A percentile compares a stretch with the other conserved stretches of the same genome.
Conservation (phyloP, 2,113 vertebrate species). For the Sphaerodactylus townsendi region DNA sequence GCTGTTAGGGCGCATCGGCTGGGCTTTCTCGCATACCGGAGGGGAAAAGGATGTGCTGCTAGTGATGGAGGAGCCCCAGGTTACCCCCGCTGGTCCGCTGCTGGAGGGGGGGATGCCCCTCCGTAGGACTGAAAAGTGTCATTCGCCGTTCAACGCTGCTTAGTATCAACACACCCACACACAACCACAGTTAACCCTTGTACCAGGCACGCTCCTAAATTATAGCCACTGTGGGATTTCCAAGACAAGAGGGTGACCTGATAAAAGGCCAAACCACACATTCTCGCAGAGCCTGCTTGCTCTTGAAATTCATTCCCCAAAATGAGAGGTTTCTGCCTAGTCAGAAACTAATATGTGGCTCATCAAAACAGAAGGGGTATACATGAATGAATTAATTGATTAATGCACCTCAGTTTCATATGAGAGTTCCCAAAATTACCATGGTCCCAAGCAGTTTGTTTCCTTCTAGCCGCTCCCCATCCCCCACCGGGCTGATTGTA, state of each 20-base stretch:
- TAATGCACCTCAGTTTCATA: too few species aligned
- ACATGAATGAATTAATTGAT: too few species aligned
- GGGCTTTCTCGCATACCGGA: constrained; percentile 68
- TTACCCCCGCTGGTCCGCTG: background rate
- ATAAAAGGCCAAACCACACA: background rate
- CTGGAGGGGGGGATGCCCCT: background rate
- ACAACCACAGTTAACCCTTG: too few species aligned
- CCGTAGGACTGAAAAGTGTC: too few species aligned
- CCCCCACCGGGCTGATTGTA: too few species aligned
- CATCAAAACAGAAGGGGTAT: too few species aligned
- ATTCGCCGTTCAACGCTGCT: background rate
- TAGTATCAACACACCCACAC: background rate
- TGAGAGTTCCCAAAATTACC: too few species aligned
- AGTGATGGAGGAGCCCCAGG: background rate
- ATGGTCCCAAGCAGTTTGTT: too few species aligned
- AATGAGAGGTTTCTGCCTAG: too few species aligned
- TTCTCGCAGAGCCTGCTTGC: background rate
- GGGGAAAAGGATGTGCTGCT: constrained; percentile 37
- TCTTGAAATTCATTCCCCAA: background rate
- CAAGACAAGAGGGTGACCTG: background rate
- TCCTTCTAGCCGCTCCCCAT: too few species aligned
- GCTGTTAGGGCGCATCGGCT: constrained; percentile 76
- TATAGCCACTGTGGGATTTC: too few species aligned
- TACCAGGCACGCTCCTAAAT: background rate
- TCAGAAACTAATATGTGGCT: background rate